Evolutionary conservation across 2,888 invertebrate species (phyloP).

Genomic region (Cataglyphis albicans): DNA sequence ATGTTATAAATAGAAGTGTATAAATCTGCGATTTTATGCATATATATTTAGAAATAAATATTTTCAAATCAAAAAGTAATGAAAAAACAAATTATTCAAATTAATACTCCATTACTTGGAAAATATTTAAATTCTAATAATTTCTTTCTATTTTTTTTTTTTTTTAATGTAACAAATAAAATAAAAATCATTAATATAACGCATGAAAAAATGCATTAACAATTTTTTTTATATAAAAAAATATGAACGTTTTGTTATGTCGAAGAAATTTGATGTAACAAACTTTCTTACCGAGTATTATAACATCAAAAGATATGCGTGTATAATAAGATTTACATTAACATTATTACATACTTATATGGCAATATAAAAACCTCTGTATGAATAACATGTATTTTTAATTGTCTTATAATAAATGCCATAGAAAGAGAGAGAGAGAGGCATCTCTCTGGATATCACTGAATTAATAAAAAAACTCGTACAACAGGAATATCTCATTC

Average conservation of each 20-base stretch:
- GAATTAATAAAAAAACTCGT: constrained; percentile 1
- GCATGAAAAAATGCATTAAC: neutral
- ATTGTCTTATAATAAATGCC: neutral
- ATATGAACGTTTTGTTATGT: neutral
- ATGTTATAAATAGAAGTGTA: constrained; percentile 1
- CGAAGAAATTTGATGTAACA: neutral
- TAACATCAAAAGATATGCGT: neutral
- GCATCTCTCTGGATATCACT: constrained; percentile 11
- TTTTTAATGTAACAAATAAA: neutral
- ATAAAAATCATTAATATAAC: constrained; percentile 3
- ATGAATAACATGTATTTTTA: neutral
- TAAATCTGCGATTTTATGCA: neutral
- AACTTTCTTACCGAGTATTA: neutral
- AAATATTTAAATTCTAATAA: neutral
- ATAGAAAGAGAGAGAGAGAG: neutral
- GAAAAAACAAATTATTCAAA: constrained; percentile 13
- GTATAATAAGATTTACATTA: neutral
- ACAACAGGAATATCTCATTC: neutral
- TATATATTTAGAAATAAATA: constrained; percentile 6
- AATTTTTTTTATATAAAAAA: neutral
- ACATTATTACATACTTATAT: neutral
- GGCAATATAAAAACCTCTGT: neutral
- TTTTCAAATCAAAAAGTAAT: neutral
- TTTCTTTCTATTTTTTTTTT: neutral
- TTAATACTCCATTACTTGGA: neutral